Conservation (phyloP, 2,797 vertebrate genomes). For the Eospalax fontanierii region DNA sequence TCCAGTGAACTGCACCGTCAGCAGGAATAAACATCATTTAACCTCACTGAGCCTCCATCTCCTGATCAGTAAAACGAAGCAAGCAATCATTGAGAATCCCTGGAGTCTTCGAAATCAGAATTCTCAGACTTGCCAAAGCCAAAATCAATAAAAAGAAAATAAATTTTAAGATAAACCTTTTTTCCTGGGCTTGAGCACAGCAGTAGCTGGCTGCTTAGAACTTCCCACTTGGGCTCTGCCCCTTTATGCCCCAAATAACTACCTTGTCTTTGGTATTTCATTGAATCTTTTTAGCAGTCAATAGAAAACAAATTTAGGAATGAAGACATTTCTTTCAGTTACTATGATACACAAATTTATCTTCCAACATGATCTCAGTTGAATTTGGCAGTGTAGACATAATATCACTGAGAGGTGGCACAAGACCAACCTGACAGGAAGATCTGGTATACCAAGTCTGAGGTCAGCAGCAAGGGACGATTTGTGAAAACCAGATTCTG, state of each 20-base stretch:
- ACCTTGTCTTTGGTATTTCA: not conserved
- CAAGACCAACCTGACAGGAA: not conserved
- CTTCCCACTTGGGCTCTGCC: not conserved
- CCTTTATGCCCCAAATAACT: not conserved
- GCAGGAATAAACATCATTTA: not conserved
- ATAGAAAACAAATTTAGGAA: conserved; percentile 6
- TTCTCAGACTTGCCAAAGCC: conserved; percentile 12
- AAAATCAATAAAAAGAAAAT: conserved; percentile 62
- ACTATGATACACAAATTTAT: not conserved
- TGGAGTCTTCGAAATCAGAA: conserved; percentile 52
- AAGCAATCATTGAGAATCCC: not conserved
- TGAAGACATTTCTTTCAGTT: conserved; percentile 2
- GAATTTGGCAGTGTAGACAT: not conserved
- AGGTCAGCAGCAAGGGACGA: not conserved
- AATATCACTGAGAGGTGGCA: not conserved
- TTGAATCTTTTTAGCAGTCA: conserved; percentile 32
- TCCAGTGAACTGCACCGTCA: not conserved
- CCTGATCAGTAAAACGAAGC: conserved; percentile 32
- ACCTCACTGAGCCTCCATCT: not conserved
- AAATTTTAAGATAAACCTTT: not conserved
- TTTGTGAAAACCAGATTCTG: not conserved
- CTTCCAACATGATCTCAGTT: conserved; percentile 25
- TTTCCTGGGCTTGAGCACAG: not conserved
- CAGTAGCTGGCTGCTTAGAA: not conserved
- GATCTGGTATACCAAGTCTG: not conserved